Evolutionary conservation across 2,113 vertebrate genomes (phyloP), one percentile per base, ranked within the genome.

Genomic region (Aptenodytes forsteri): DNA sequence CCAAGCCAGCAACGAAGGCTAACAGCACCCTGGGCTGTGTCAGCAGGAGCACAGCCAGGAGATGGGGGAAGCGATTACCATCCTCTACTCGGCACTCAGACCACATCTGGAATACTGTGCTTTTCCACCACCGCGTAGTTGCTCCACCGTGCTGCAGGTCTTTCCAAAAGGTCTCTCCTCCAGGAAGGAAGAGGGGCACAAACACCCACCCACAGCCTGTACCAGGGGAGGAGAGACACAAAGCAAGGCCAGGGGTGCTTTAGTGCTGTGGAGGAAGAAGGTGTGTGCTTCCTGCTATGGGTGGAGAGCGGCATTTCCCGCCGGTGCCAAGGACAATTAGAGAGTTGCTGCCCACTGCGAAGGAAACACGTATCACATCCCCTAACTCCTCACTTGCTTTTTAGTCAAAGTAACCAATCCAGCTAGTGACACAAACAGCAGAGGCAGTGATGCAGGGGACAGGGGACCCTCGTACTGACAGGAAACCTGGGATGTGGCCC

Each of bases 351-450:
- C 50, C 50, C 3, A 4, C 65, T 55, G 42, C 34, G 19, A 89
- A 80, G 58, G 76, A 90, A 83, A 44, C 14, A 27, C 1, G 0
- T 86, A 52, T 52, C 1, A 0, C 2, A 1, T 73, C 34, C 16
- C 18, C 19, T 89, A 30, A 46, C 10, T 65, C 36, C 34, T 78
- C 8, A 3, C 56, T 52, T 77, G 55, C 21, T 71, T 71, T 83
- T 91, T 38, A 76, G 46, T 65, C 75, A 77, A 77, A 76, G 62
- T 54, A 67, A 30, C 30, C 56, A 52, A 27, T 59, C 49, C 46
- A n/a, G 18, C 36, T 80, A 62, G 6, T 80, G 83, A 65, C 49
- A 65, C 40, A 47, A 69, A 49, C 12, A 80, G 18, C 75, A 89
- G 49, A 83, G 54, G 25, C 49, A 93, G 55, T 1, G 17, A 67